phyloP scores from a whole-genome alignment of 2,797 vertebrate species.

The Pipistrellus nathusii region DNA sequence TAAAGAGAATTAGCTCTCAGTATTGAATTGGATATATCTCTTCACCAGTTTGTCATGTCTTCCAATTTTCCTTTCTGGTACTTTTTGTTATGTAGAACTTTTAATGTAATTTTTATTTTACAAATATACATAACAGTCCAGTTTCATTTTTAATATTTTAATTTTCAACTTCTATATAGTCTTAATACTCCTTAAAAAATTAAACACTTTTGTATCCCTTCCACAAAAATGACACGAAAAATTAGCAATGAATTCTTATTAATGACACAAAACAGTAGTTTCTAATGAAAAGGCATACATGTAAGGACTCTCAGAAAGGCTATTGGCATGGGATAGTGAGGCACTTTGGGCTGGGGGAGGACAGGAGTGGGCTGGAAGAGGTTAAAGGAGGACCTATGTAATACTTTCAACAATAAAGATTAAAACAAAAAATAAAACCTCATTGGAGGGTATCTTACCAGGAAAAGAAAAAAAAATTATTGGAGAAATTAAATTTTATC shows the following conservation, averaged over 20 bases:
- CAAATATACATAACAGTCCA: neutral
- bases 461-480: no score
- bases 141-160: slow-evolving; percentile 67
- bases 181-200: slow-evolving; percentile 15
- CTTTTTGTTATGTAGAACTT: neutral
- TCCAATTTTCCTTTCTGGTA: neutral
- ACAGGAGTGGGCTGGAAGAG: no score
- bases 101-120: neutral
- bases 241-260: slow-evolving; percentile 8
- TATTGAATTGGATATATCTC: neutral
- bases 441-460: no score
- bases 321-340: no score
- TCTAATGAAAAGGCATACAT: slow-evolving; percentile 41
- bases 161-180: slow-evolving; percentile 25
- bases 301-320: neutral
- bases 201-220: neutral
- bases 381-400: no score
- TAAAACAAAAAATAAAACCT: neutral
- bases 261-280: slow-evolving; percentile 38
- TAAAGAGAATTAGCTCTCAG: neutral
- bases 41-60: neutral
- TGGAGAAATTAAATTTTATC: neutral
- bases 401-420: no score
- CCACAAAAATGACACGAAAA: slow-evolving; percentile 45
- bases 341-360: no score